phyloP scores from a whole-genome alignment of 2,888 invertebrate species.

The Pteria penguin region DNA sequence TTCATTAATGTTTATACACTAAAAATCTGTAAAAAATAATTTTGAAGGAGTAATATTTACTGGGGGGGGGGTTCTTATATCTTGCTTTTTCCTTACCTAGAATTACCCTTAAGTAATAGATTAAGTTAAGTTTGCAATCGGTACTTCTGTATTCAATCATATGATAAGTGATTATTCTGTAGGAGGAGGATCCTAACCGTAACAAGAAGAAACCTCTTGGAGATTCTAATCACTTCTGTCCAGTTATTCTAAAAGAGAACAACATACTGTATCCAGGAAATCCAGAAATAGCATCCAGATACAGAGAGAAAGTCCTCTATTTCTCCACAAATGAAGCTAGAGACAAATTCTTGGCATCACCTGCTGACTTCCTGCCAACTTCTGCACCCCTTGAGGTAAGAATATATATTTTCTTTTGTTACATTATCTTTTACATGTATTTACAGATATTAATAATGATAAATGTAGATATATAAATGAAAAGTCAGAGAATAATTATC shows the following conservation, averaged over 20 bases:
- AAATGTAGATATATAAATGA: background rate
- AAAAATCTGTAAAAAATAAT: too few species aligned
- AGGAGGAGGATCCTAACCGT: constrained; percentile 78
- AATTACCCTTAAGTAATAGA: too few species aligned
- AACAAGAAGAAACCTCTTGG: constrained; percentile 78
- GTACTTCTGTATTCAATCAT: too few species aligned
- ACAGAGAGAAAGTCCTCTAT: constrained; percentile 78
- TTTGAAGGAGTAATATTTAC: too few species aligned
- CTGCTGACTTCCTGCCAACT: constrained; percentile 71
- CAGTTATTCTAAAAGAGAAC: constrained; percentile 77
- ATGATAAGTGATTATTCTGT: constrained; percentile 13
- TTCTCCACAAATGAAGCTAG: constrained; percentile 74
- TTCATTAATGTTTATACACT: too few species aligned
- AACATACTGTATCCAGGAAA: constrained; percentile 78
- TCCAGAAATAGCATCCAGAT: constrained; percentile 77
- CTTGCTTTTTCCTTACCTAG: too few species aligned
- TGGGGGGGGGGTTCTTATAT: too few species aligned
- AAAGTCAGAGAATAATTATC: too few species aligned
- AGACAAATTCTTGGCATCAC: constrained; percentile 76
- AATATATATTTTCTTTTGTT: too few species aligned
- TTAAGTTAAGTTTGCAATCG: too few species aligned
- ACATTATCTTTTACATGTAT: too few species aligned
- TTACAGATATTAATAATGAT: too few species aligned
- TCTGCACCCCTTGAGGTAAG: constrained; percentile 71
- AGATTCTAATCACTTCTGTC: constrained; percentile 80